phyloP scores from a whole-genome alignment of 2,797 vertebrate species.

The Scleropages formosus region DNA sequence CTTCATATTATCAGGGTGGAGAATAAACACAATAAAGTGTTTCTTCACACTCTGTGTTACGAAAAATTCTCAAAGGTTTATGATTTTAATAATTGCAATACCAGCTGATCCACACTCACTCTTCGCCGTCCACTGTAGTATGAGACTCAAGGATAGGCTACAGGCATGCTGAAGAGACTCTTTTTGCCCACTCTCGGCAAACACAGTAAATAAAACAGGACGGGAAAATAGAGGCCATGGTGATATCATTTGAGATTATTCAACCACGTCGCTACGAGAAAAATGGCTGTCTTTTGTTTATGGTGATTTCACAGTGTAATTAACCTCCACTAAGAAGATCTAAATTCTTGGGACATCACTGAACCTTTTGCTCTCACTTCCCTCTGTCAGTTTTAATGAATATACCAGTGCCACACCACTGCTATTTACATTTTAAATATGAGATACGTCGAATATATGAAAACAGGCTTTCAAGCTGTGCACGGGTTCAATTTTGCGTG shows the following conservation, averaged over 20 bases:
- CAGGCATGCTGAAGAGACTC: not conserved
- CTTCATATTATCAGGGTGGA: no score
- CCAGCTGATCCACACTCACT: not conserved
- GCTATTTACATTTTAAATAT: not conserved
- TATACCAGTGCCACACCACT: constrained; percentile 8
- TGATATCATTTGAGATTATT: constrained; percentile 60
- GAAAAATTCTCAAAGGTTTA: no score
- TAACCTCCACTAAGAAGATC: constrained; percentile 50
- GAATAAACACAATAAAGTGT: no score
- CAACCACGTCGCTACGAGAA: constrained; percentile 56
- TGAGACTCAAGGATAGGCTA: not conserved
- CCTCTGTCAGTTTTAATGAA: constrained; percentile 20
- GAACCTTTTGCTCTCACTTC: constrained; percentile 20
- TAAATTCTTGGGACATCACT: constrained; percentile 47
- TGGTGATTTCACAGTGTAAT: constrained; percentile 61
- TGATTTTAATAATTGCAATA: no score
- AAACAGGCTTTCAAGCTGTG: constrained; percentile 23
- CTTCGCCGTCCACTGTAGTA: not conserved
- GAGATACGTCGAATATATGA: constrained; percentile 12
- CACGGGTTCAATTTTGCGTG: not conserved
- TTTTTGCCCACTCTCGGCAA: constrained; percentile 53
- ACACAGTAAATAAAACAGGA: constrained; percentile 58
- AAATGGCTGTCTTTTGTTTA: constrained; percentile 47
- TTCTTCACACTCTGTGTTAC: no score
- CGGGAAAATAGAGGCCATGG: constrained; percentile 57